Percentiles rank a stretch among this genome's conserved stretches.
Conservation (phyloP, 2,797 vertebrate species). For the Pangasius djambal region DNA sequence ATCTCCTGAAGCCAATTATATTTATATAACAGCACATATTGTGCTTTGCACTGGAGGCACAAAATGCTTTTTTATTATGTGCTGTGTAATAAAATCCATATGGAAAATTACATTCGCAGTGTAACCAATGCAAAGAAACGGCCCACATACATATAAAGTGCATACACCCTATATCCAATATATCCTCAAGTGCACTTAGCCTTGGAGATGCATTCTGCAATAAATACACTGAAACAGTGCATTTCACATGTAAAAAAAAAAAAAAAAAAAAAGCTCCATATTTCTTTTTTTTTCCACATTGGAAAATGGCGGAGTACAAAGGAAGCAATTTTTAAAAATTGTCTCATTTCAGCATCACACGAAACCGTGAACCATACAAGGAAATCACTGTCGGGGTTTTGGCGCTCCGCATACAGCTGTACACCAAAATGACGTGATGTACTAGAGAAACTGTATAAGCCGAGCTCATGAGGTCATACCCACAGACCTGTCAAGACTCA, state of each 20-base stretch:
- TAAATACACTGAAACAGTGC: background rate
- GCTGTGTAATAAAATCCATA: background rate
- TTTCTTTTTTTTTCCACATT: background rate
- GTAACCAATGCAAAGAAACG: background rate
- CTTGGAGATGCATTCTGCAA: background rate
- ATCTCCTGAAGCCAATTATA: background rate
- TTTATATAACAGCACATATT: background rate
- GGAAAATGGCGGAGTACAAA: background rate
- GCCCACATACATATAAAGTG: background rate
- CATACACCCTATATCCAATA: background rate
- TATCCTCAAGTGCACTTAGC: background rate
- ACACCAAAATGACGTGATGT: constrained; percentile 17
- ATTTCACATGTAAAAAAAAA: background rate
- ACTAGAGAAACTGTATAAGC: background rate
- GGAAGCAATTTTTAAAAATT: background rate
- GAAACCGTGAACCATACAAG: background rate
- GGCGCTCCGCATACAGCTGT: background rate
- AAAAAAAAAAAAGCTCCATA: background rate
- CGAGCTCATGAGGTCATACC: constrained; percentile 16
- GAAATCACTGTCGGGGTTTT: background rate
- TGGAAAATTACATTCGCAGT: background rate
- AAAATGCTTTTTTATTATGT: background rate
- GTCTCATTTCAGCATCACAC: background rate
- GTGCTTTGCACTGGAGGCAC: background rate
- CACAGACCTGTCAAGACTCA: background rate